These are phyloP conservation scores for Epizoanthus ramosus DNA, from an alignment of 92 coral and sea anemone species.

Conservation along the genomic window DNA sequence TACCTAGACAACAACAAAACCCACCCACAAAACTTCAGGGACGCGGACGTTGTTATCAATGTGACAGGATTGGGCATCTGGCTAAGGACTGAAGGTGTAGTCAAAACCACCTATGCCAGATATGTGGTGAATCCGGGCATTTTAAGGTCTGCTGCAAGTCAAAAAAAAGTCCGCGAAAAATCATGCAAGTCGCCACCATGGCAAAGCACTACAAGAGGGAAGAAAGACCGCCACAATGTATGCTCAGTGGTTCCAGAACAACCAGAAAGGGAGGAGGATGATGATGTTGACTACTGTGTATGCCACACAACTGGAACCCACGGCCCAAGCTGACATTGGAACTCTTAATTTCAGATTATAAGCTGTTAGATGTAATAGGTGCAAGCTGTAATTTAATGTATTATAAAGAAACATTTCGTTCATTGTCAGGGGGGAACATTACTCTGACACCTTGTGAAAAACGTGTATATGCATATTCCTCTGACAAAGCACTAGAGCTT, in stretches of 20 bases:
- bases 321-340: slow-evolving; percentile 13
- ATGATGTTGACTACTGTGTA: slow-evolving; percentile 18
- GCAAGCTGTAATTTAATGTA: neutral
- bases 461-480: slow-evolving; percentile 14
- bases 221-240: neutral
- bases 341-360: slow-evolving; percentile 7
- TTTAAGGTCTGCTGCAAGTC: slow-evolving; percentile 37
- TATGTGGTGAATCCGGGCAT: slow-evolving; percentile 45
- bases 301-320: neutral
- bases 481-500: slow-evolving; percentile 20
- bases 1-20: neutral
- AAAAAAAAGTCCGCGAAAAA: neutral
- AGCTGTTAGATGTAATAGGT: slow-evolving; percentile 19
- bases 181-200: neutral
- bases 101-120: slow-evolving; percentile 33
- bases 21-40: slow-evolving; percentile 23
- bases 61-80: slow-evolving; percentile 36
- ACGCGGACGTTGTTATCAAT: slow-evolving; percentile 38
- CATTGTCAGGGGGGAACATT: neutral
- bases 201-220: slow-evolving; percentile 3
- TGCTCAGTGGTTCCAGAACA: slow-evolving; percentile 16
- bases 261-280: neutral
- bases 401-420: neutral
- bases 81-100: slow-evolving; percentile 33
- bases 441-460: slow-evolving; percentile 22